These are phyloP conservation scores for Astropecten irregularis DNA, from an alignment of 53 echinoderm and acorn worm species.

Conservation along the genomic window DNA sequence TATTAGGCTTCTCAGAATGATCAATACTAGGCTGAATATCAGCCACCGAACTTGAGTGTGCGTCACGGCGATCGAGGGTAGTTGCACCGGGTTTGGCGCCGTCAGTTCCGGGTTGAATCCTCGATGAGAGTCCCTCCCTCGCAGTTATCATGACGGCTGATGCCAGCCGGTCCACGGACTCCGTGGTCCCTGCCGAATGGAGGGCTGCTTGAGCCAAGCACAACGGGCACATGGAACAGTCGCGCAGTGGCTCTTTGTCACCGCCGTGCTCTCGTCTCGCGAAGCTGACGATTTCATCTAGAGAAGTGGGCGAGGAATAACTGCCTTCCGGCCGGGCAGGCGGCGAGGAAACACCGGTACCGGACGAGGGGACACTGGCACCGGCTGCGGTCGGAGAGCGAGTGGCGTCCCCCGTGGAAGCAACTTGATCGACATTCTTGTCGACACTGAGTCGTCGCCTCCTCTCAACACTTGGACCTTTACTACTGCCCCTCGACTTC, in stretches of 20 bases:
- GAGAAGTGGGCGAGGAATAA: background rate
- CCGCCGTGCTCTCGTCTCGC: background rate
- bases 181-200: background rate
- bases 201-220: background rate
- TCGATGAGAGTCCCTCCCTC: no score
- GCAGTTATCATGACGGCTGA: no score
- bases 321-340: background rate
- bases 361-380: background rate
- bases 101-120: no score
- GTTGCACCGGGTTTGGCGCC: no score
- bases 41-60: no score
- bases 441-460: background rate
- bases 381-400: no score
- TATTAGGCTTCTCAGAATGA: no score
- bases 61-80: no score
- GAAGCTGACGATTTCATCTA: conserved; percentile 6
- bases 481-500: no score
- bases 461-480: background rate
- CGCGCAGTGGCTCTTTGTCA: background rate
- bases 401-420: background rate
- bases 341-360: no score
- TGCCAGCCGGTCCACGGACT: background rate
- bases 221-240: conserved; percentile 40
- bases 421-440: background rate
- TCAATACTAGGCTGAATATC: no score